Base-by-base conservation (phyloP, 2,888 invertebrate genomes). In the Drosophila kuntzei region DNA sequence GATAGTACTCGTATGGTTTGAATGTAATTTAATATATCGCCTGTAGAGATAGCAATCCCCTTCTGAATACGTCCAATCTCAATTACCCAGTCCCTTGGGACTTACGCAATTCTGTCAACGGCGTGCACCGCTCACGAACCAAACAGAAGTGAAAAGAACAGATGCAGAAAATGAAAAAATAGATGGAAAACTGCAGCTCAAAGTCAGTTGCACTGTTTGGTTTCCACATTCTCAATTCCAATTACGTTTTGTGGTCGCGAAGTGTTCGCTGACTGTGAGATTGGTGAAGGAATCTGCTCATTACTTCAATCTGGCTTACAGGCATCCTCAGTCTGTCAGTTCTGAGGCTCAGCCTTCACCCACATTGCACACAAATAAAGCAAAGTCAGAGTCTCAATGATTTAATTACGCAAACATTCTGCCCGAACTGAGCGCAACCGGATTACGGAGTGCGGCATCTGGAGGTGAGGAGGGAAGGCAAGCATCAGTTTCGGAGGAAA, bases 131-230 rank as follows among this genome's bases (percentile, higher is more conserved):
- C 43, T 55, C 43, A 27, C 25, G 22, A 9, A 44, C 29, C 32
- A 34, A n/a, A 18, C 32, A 11, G 32, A n/a, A 44, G 20, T 25
- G 22, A 22, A 34, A 36, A 12, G 44, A 20, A 37, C 34, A 36
- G 46, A 46, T 36, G 22, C n/a, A 57, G 44, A 22, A 43, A 29
- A 32, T n/a, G 11, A 18, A 53, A 25, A 25, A 20, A 63, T 25
- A 25, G 44, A 22, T 25, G 7, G 53, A 41, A 60, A 64, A 47
- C 22, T 66, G 69, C 51, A 71, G 53, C 65, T 75, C 62, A 84
- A 77, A 84, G 87, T 78, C 75, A 75, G 87, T 80, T 68, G 78
- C 71, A 84, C 50, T 77, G 68, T 71, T 82, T 78, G 68, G 66
- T 61, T 69, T 77, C 71, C 80, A 80, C 77, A 82, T 76, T 61